phyloP scores from a whole-genome alignment of 2,113 vertebrate genomes.

The Casuarius casuarius region DNA sequence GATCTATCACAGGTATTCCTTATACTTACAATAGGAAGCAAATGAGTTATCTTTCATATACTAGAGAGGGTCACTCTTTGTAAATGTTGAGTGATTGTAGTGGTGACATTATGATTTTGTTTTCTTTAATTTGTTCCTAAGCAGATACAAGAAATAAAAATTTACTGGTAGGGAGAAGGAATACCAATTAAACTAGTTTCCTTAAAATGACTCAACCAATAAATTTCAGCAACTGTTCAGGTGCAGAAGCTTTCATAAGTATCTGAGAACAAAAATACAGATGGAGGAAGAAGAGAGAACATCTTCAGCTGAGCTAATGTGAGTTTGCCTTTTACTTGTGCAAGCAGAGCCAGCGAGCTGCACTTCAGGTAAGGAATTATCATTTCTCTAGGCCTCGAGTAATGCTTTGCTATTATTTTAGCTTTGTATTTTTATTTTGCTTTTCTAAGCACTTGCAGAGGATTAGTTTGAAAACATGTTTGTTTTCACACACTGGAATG shows the following conservation, averaged over 20 bases:
- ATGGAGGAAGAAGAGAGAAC: not conserved
- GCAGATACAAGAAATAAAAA: constrained; percentile 32
- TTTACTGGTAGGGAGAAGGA: not conserved
- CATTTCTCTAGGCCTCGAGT: not conserved
- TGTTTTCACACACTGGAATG: not conserved
- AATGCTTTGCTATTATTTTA: not conserved
- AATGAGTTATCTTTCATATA: not conserved
- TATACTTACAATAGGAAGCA: not conserved
- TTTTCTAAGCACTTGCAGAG: not conserved
- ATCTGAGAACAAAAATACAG: not conserved
- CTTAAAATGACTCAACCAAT: not conserved
- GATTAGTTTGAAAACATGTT: not conserved
- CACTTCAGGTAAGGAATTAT: not conserved
- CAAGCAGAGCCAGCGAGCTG: not conserved
- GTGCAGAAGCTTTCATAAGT: not conserved
- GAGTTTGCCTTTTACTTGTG: not conserved
- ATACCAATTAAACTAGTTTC: constrained; percentile 17
- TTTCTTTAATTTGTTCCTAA: constrained; percentile 13
- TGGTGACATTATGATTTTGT: not conserved
- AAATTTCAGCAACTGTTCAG: not conserved
- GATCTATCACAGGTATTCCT: not conserved
- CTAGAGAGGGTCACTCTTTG: not conserved
- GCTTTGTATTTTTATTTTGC: not conserved
- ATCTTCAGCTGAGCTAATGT: not conserved
- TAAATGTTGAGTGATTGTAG: not conserved